Evolutionary conservation across 2,888 invertebrate species (phyloP), one percentile per base, ranked within the genome.

Genomic region (Laspeyria flexula): DNA sequence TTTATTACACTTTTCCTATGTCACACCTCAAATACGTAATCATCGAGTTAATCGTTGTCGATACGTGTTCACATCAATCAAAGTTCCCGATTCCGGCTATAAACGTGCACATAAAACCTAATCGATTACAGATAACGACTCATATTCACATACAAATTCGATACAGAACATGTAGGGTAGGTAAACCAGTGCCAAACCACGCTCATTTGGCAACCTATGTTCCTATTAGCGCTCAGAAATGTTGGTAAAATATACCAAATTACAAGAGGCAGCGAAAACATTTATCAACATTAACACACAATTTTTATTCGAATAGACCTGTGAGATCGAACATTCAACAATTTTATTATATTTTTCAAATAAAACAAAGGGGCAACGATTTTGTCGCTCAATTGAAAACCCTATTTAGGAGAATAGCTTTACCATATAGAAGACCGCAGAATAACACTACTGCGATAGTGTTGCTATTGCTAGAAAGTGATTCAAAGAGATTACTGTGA

Each of bases 11-110:
- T 25, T 25, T 25, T 25, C 5, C 3, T 18, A 18, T 18, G 3
- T 18, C 18, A 18, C 18, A 18, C 18, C 18, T 18, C 18, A n/a
- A 35, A 43, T 7, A n/a, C 21, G 1, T 6, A 15, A 15, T 33
- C 13, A 35, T 16, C n/a, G 18, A 18, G 15, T 13, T 6, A n/a
- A 6, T 3, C 1, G 3, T 12, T 5, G 11, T 34, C 3, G n/a
- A 48, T 37, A 67, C 48, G 3, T 39, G 52, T 64, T 44, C 55
- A 68, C 45, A 65, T 65, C 47, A 65, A 65, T 65, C 69, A 65
- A 35, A 51, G 38, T 41, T 43, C 37, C 38, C 18, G 29, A 65
- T 27, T 42, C 25, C 18, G 13, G 45, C 46, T 31, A 53, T 68
- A 68, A 68, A 55, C 16, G 44, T 16, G 43, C 43, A 35, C 37